Evolutionary conservation across 2,888 invertebrate species (phyloP).

Genomic region (Leistus spinibarbis): DNA sequence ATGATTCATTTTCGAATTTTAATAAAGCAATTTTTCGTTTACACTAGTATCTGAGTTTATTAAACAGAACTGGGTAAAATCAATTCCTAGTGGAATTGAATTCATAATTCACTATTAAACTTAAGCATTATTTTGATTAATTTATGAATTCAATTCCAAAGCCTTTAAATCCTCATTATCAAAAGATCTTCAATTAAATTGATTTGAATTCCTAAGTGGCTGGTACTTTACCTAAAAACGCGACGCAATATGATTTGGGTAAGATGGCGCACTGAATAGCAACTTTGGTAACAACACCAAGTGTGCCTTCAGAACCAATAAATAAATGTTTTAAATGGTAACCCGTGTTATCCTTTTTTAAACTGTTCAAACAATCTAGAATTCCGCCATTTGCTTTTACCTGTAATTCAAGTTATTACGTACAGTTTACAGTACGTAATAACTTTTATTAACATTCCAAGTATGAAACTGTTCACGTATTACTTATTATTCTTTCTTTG

Average conservation of each 20-base stretch:
- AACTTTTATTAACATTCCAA: too few species aligned
- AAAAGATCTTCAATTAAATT: not conserved
- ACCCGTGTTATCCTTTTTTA: constrained; percentile 97
- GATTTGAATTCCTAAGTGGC: not conserved
- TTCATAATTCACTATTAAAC: too few species aligned
- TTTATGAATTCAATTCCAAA: too few species aligned
- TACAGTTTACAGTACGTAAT: too few species aligned
- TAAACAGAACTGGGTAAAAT: too few species aligned
- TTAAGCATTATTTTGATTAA: too few species aligned
- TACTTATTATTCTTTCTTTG: too few species aligned
- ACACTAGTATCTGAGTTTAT: too few species aligned
- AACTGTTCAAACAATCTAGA: constrained; percentile 78
- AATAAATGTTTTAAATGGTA: constrained; percentile 96
- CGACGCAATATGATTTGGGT: constrained; percentile 79
- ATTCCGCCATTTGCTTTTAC: constrained; percentile 84
- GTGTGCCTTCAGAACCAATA: constrained; percentile 95
- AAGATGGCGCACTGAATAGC: constrained; percentile 85
- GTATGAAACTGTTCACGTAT: too few species aligned
- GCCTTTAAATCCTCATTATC: too few species aligned
- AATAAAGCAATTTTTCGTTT: not conserved
- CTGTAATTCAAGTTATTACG: constrained; percentile 54
- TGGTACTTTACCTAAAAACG: constrained; percentile 74
- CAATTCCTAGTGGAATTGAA: too few species aligned
- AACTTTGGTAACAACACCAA: constrained; percentile 92
- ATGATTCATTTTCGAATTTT: not conserved